Conservation (phyloP, 2,888 invertebrate genomes). For the Iselma pallidipennis region DNA sequence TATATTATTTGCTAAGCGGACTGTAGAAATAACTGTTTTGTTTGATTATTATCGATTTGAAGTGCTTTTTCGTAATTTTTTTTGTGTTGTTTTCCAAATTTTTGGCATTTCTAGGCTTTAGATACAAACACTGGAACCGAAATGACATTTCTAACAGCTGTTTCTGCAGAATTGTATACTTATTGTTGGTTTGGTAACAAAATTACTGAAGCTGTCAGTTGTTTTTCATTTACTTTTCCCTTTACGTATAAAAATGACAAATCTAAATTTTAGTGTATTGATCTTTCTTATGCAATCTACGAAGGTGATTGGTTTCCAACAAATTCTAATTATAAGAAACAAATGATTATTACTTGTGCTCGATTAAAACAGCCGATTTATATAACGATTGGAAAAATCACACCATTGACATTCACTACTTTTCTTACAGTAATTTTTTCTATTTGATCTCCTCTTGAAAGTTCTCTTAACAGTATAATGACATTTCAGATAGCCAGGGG, state of each 20-base stretch:
- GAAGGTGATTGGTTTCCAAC: constrained; percentile 29
- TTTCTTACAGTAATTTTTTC: too few relatives aligned
- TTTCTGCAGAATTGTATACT: constrained; percentile 25
- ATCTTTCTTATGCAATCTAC: constrained; percentile 21
- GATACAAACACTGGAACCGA: constrained; percentile 24
- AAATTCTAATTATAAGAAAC: constrained; percentile 21
- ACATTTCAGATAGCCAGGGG: too few relatives aligned
- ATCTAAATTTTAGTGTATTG: constrained; percentile 21
- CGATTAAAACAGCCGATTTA: constrained; percentile 30
- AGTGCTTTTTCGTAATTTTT: too few relatives aligned
- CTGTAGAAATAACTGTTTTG: too few relatives aligned
- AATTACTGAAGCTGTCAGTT: constrained; percentile 28
- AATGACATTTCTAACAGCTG: constrained; percentile 23
- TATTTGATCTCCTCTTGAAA: too few relatives aligned
- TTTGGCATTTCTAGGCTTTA: constrained; percentile 18
- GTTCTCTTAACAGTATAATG: not conserved
- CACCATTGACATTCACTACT: constrained; percentile 31
- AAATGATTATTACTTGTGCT: constrained; percentile 30
- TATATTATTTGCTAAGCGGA: too few relatives aligned
- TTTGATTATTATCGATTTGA: too few relatives aligned
- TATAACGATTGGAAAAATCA: constrained; percentile 34
- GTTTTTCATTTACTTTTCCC: too few relatives aligned
- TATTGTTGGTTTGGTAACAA: constrained; percentile 32
- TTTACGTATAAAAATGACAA: too few relatives aligned
- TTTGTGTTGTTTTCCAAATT: too few relatives aligned